Evolutionary conservation across 2,797 vertebrate species (phyloP).

Genomic region (Danio tinwini): DNA sequence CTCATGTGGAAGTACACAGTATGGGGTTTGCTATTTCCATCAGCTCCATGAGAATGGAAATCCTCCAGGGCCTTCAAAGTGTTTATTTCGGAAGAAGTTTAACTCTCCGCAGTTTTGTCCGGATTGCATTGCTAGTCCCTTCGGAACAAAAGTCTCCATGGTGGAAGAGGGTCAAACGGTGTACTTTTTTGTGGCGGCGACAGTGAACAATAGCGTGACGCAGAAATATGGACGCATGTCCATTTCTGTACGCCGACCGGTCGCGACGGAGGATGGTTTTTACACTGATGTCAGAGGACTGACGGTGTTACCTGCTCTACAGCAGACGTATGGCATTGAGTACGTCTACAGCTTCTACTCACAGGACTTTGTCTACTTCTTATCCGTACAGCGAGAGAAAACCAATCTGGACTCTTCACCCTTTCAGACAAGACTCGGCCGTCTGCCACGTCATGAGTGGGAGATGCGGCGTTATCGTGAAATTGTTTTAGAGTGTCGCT

Average conservation of each 20-base stretch:
- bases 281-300: conserved; percentile 78
- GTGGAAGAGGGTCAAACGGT: conserved; percentile 80
- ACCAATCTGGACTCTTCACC: conserved; percentile 69
- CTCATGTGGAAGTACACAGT: conserved; percentile 86
- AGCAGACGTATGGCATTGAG: conserved; percentile 82
- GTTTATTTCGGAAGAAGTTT: conserved; percentile 79
- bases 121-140: conserved; percentile 90
- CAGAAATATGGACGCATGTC: conserved; percentile 86
- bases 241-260: conserved; percentile 86
- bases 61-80: conserved; percentile 73
- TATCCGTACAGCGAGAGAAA: conserved; percentile 86
- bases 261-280: conserved; percentile 87
- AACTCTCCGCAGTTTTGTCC: conserved; percentile 84
- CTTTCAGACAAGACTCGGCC: conserved; percentile 86
- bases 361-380: conserved; percentile 86
- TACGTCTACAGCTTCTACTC: conserved; percentile 89
- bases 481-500: conserved; percentile 80
- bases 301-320: conserved; percentile 83
- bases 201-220: conserved; percentile 82
- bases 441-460: conserved; percentile 83
- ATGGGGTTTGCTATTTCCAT: conserved; percentile 89
- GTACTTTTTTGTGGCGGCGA: conserved; percentile 90
- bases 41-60: conserved; percentile 69
- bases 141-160: conserved; percentile 88
- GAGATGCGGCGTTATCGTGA: conserved; percentile 86